Evolutionary conservation across 1,140 invertebrate species (phyloP), one percentile per base, ranked within the genome.

Genomic region (Drosophila grimshawi): DNA sequence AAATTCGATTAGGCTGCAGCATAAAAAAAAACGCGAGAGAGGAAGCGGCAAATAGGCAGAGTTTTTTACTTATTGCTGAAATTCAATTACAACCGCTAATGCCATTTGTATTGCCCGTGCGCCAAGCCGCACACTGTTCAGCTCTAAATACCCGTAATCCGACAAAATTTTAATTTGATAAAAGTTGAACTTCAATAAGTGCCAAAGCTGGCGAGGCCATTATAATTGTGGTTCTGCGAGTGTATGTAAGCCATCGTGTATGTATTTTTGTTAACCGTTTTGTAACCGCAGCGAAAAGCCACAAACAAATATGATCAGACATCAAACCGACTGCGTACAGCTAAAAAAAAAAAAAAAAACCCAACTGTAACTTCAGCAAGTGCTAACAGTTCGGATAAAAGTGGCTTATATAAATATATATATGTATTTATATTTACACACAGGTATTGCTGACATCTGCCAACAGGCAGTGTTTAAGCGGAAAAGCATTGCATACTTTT

Each of bases 21-120:
- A 55, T 41, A 49, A 73, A 48, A 46, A 56, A 64, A 7, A 27
- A 0, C 19, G 2, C 2, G 19, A 19, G 19, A 19, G 19, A 19
- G 1, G 19, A 19, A 1, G 0, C 19, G 19, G 19, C 19, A 19
- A 19, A 19, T 10, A 53, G 37, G 66, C 66, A 78, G 46, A 27
- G 52, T 29, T 41, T 55, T 39, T 65, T 67, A 49, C 70, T 80
- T 70, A 74, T 86, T 55, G 76, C 73, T 62, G 64, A 80, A 89
- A 83, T 88, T 88, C 85, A 88, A 88, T 88, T 88, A 88, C 77
- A 85, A 88, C 83, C 83, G 70, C 83, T 88, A 88, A 88, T 88
- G 80, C 83, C 85, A 89, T 80, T 88, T 89, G 83, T 80, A 89
- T 81, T 78, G 78, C 56, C 64, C 74, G 55, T 51, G 43, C 76